These are phyloP conservation scores for Rhaphigaster nebulosa DNA, from an alignment of 2,888 invertebrate species.

Conservation along the genomic window DNA sequence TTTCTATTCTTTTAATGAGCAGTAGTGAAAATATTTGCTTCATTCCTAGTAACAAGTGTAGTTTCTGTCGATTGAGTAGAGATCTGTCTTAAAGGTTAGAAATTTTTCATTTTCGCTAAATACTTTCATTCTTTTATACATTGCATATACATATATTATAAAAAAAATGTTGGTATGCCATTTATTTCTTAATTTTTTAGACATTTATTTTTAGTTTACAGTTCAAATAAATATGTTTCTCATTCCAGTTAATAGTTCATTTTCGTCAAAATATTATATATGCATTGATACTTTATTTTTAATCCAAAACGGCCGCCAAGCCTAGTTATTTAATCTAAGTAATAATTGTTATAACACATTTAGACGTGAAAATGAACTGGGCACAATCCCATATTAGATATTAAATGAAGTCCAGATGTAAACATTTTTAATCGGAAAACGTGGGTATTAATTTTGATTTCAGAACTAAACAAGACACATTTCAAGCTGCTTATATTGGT, in stretches of 20 bases:
- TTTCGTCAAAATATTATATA: too few relatives aligned
- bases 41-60: not conserved
- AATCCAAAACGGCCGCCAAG: too few relatives aligned
- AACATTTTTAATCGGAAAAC: not conserved
- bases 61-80: not conserved
- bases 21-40: not conserved
- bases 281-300: too few relatives aligned
- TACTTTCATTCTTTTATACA: not conserved
- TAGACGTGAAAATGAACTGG: too few relatives aligned
- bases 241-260: too few relatives aligned
- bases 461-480: not conserved
- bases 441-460: not conserved
- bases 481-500: not conserved
- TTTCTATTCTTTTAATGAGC: not conserved
- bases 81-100: not conserved
- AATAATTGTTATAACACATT: too few relatives aligned
- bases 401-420: too few relatives aligned
- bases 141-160: too few relatives aligned
- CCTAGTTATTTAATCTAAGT: too few relatives aligned
- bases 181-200: not conserved
- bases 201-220: too few relatives aligned
- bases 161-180: not conserved
- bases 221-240: not conserved
- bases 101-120: not conserved
- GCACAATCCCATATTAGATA: too few relatives aligned